Base-by-base conservation (phyloP, 1,140 invertebrate species). In the Frieseomelitta varia region DNA sequence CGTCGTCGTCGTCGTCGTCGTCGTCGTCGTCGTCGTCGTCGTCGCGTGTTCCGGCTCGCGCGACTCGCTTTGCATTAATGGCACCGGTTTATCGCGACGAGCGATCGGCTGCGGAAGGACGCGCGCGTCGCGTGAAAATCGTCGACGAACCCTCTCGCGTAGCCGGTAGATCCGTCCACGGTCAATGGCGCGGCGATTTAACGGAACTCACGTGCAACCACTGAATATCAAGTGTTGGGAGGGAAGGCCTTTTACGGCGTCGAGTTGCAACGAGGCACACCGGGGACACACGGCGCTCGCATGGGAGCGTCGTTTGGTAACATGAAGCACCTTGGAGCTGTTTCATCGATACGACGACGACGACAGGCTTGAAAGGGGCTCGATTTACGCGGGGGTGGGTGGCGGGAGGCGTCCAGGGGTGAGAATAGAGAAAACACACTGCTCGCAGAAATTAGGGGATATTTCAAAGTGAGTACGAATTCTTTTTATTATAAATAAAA, bases 51-150 rank as follows among this genome's bases (percentile, higher is more conserved):
- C 72, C 69, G 73, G 80, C 65, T 68, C 67, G 73, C 67, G 73
- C 61, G 81, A 75, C 68, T 85, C 67, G 39, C 75, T 85, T 88
- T 88, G 76, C 87, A 89, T 90, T 91, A 89, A 87, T 78, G 63
- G 84, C 75, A 68, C 69, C 27, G 8, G 21, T 67, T 77, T n/a
- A 63, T 82, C 76, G 77, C 53, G 6, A 6, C 39, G n/a, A 24
- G 4, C 1, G 19, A 63, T 47, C 75, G 61, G 17, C 17, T 0
- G 21, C 1, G 27, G 24, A 24, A 39, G 11, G 19, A n/a, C 69
- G 27, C 55, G 47, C 53, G 72, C 61, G 71, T 81, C 79, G 71
- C 72, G 80, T 24, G 72, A 82, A 76, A 81, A 82, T 81, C 71
- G 34, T 19, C 19, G 80, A 55, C 21, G 19, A 39, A 47, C 34